Percentiles rank a stretch among this genome's conserved stretches.
phyloP scores from a whole-genome alignment of 1,140 invertebrate species.

The Hycleus cichorii region DNA sequence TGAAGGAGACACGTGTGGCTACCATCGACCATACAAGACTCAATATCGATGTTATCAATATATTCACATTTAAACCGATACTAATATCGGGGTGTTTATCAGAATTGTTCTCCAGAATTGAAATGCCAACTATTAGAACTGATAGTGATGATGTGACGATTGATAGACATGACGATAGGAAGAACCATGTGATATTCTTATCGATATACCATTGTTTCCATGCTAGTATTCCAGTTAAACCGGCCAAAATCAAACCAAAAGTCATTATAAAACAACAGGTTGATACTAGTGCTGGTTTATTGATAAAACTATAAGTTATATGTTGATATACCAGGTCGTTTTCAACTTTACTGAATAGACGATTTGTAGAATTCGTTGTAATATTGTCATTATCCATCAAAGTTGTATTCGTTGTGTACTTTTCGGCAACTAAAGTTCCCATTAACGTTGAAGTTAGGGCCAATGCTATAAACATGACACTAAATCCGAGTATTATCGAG shows the following conservation, averaged over 20 bases:
- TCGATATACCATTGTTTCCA: slow-evolving; percentile 60
- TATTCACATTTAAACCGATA: slow-evolving; percentile 48
- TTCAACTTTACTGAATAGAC: slow-evolving; percentile 3
- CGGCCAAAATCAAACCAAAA: slow-evolving; percentile 45
- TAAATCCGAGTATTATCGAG: slow-evolving; percentile 55
- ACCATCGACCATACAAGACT: slow-evolving; percentile 53
- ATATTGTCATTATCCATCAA: neutral
- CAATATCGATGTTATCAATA: slow-evolving; percentile 51
- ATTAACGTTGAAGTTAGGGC: slow-evolving; percentile 45
- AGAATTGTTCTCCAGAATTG: neutral
- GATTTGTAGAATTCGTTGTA: neutral
- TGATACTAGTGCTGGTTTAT: slow-evolving; percentile 18
- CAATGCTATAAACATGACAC: slow-evolving; percentile 51
- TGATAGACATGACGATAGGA: slow-evolving; percentile 46
- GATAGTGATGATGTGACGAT: slow-evolving; percentile 41
- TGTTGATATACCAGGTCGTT: slow-evolving; percentile 10
- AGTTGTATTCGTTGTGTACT: slow-evolving; percentile 6
- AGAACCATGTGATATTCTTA: slow-evolving; percentile 54
- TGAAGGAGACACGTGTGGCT: slow-evolving; percentile 50
- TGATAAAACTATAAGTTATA: slow-evolving; percentile 19
- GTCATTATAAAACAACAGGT: slow-evolving; percentile 25
- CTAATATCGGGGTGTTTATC: slow-evolving; percentile 9
- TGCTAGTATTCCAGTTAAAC: slow-evolving; percentile 49
- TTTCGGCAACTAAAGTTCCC: slow-evolving; percentile 27
- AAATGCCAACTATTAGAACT: slow-evolving; percentile 1